phyloP scores from a whole-genome alignment of 2,113 vertebrate genomes.

The Dicentrarchus labrax region DNA sequence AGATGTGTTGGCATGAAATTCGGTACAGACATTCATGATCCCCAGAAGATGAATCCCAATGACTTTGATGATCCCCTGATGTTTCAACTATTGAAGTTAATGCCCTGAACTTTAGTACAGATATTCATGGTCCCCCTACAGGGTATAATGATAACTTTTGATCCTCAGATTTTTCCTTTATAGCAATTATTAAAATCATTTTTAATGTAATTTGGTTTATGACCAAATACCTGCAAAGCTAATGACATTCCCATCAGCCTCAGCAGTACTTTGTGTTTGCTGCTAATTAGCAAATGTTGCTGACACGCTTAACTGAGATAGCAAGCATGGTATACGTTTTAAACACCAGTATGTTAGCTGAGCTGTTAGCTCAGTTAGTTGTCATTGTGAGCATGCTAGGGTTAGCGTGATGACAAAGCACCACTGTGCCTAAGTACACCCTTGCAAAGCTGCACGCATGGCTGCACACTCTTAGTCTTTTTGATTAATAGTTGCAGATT shows the following conservation, averaged over 20 bases:
- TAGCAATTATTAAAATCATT: not conserved
- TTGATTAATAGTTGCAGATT: conserved; percentile 9
- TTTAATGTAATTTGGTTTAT: no score
- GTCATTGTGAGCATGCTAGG: not conserved
- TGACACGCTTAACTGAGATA: not conserved
- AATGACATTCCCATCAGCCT: not conserved
- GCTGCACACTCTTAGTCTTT: conserved; percentile 5
- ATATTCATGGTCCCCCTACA: not conserved
- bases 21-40: not conserved
- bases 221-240: not conserved
- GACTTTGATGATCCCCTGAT: no score
- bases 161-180: not conserved
- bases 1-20: not conserved
- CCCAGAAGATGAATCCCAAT: no score
- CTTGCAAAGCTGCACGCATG: not conserved
- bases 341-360: not conserved
- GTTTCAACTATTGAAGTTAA: no score
- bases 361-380: not conserved
- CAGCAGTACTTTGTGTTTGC: not conserved
- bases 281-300: not conserved
- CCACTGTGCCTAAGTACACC: not conserved
- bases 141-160: not conserved
- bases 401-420: not conserved
- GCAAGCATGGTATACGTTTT: not conserved
- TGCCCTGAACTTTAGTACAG: no score